Evolutionary conservation across 2,888 invertebrate species (phyloP), one percentile per base, ranked within the genome.

Genomic region (Palloptera scutellata): DNA sequence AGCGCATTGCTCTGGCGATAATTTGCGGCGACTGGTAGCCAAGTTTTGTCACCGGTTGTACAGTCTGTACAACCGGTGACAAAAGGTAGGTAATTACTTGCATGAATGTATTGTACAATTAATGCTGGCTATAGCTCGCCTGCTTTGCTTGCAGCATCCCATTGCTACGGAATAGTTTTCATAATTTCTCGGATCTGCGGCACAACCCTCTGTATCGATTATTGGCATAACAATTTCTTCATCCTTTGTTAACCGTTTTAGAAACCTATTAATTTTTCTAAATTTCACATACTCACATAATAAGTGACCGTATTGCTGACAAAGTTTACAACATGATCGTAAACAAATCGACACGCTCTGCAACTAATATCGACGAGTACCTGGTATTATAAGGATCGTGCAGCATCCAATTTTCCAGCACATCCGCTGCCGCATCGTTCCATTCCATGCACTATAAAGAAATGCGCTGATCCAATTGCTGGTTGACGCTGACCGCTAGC

Each of bases 251-350:
- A 13, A 8, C 55, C 55, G 6, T 19, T 55, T 20, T 19, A 51
- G 13, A 12, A n/a, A n/a, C 12, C 45, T 43, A 15, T 40, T 40
- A n/a, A 59, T 10, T n/a, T n/a, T 41, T 41, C 13, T 30, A 9
- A 41, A 20, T 19, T 17, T 11, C 30, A 40, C 8, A 6, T 30
- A 70, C 78, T 82, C 77, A 87, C 88, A 86, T 95, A 92, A 79
- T 96, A 96, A 0, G 93, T 92, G 1, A 95, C 89, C 42, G 91
- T 89, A 11, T 93, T 89, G 19, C 96, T 96, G 94, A 95, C 61
- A 96, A 86, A 10, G 94, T 86, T 77, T 93, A 86, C 10, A 90
- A 85, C 52, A 96, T 82, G 91, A 95, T 93, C 77, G 92, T 92
- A 72, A 94, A 87, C 17, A 90, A 90, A 80, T 94, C 93, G 0